Evolutionary conservation across 2,113 vertebrate species (phyloP).

Genomic region (Cyanocitta stelleri): DNA sequence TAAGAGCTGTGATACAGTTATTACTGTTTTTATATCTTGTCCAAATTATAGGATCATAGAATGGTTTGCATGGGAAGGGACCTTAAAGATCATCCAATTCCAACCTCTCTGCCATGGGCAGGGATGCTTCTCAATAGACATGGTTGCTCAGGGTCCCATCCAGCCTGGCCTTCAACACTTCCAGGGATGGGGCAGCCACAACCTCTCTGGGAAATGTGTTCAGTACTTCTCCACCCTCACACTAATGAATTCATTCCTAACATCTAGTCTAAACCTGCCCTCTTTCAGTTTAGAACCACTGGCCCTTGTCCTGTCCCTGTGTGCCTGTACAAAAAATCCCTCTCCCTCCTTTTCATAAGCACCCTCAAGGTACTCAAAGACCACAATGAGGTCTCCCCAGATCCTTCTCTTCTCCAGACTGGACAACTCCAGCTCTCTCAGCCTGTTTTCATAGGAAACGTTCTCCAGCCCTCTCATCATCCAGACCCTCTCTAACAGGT

Average conservation of each 20-base stretch:
- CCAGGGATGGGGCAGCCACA: not conserved
- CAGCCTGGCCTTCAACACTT: not conserved
- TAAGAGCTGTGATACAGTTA: not conserved
- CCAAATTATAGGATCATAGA: not conserved
- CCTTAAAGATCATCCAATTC: not conserved
- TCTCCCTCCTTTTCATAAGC: not conserved
- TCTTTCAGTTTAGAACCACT: not conserved
- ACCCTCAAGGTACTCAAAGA: not conserved
- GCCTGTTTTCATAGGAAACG: not conserved
- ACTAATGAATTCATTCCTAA: not conserved
- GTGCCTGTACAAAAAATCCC: not conserved
- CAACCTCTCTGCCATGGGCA: not conserved
- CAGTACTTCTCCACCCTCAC: not conserved
- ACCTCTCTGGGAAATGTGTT: not conserved
- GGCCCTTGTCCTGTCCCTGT: not conserved
- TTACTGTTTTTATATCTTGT: not conserved
- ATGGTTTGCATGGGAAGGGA: not conserved
- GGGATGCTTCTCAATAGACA: not conserved
- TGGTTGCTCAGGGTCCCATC: not conserved
- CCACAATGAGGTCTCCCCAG: not conserved
- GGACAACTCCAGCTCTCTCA: not conserved
- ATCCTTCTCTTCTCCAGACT: not conserved
- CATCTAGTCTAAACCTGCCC: not conserved
- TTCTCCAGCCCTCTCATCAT: not conserved
- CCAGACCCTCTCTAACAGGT: not conserved